phyloP scores from a whole-genome alignment of 2,113 vertebrate genomes.

The Urocitellus parryii region DNA sequence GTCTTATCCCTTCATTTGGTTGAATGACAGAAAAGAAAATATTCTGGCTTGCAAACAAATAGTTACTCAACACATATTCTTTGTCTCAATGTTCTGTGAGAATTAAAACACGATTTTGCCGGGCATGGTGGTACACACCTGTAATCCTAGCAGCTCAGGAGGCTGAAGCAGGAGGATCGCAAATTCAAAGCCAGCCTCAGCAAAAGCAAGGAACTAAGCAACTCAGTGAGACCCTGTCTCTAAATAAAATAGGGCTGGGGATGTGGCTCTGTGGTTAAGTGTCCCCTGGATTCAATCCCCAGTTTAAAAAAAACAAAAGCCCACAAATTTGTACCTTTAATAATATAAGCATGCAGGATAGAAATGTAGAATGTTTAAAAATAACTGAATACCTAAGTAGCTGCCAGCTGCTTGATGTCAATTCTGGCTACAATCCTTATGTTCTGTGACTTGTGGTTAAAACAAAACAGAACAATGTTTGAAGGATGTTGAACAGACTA shows the following conservation, averaged over 20 bases:
- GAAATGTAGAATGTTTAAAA: conserved; percentile 19
- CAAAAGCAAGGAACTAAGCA: too few species aligned
- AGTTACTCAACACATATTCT: not conserved
- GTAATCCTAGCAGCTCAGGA: too few species aligned
- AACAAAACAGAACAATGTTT: not conserved
- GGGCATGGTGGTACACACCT: too few species aligned
- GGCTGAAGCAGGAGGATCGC: too few species aligned
- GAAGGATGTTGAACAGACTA: not conserved
- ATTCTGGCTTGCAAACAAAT: not conserved
- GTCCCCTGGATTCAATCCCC: too few species aligned
- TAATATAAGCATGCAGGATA: not conserved
- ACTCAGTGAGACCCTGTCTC: too few species aligned
- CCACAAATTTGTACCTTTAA: conserved; percentile 26
- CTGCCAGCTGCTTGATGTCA: not conserved
- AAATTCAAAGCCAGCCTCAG: too few species aligned
- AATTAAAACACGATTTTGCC: not conserved
- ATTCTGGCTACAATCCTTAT: not conserved
- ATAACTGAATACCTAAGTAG: not conserved
- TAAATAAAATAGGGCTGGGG: too few species aligned
- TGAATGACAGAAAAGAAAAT: conserved; percentile 25
- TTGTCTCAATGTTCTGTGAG: not conserved
- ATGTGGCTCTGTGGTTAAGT: too few species aligned
- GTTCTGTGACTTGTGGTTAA: not conserved
- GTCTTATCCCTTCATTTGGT: conserved; percentile 12
- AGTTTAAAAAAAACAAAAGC: too few species aligned